Evolutionary conservation across 2,113 vertebrate genomes (phyloP).

Genomic region (Neoarius graeffei): DNA sequence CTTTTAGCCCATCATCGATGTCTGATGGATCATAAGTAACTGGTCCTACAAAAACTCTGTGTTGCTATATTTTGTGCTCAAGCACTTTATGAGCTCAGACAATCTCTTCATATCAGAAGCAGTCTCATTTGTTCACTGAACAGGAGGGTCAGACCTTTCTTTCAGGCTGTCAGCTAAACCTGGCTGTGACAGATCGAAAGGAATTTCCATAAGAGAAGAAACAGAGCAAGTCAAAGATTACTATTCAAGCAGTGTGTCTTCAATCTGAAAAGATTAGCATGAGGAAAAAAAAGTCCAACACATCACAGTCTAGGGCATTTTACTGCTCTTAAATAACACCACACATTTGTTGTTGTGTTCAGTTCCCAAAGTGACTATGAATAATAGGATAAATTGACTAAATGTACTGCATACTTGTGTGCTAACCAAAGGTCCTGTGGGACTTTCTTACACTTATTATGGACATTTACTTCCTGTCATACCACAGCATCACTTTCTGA

Average conservation of each 20-base stretch:
- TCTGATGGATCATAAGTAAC: background rate
- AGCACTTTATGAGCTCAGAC: background rate
- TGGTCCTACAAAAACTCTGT: background rate
- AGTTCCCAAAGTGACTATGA: background rate
- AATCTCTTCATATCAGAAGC: background rate
- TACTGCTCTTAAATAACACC: background rate
- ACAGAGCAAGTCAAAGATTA: constrained; percentile 9
- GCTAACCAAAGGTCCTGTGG: background rate
- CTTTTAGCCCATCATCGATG: background rate
- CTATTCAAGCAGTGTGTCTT: background rate
- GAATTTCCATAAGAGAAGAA: constrained; percentile 24
- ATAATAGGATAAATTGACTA: background rate
- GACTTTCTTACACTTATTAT: background rate
- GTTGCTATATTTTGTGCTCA: background rate
- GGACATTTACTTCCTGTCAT: background rate
- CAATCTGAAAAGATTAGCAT: constrained; percentile 11
- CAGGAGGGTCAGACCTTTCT: constrained; percentile 6
- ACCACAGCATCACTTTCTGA: background rate
- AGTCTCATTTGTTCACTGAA: background rate
- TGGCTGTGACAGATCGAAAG: constrained; percentile 6
- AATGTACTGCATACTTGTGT: background rate
- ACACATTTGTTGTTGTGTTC: background rate
- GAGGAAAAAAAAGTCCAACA: background rate
- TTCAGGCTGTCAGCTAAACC: constrained; percentile 14
- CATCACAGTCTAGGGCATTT: background rate